Base-by-base conservation (phyloP, 2,797 vertebrate species). In the Petrocephalus sullivani region DNA sequence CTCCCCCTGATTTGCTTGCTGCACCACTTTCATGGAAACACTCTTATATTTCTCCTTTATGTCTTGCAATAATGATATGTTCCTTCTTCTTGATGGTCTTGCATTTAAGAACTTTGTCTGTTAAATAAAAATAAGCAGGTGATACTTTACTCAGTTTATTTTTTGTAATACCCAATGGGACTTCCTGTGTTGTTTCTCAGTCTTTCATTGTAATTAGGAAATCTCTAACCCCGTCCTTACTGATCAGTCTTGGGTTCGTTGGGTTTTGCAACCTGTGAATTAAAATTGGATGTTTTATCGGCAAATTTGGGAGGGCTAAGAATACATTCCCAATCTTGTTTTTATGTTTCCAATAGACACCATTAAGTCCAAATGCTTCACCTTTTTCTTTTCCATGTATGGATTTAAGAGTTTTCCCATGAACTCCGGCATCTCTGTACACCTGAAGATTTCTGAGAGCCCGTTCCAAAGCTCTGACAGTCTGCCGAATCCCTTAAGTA, bases 401-500 rank as follows among this genome's bases (percentile, higher is more conserved):
- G 90, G 92, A 54, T 93, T 96, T 93, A 96, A 96, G 75, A 94
- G 84, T 21, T 89, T 96, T 93, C 87, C 94, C 92, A 54, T 90
- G 94, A 88, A 96, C 93, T 92, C 94, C 96, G 0, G 95, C 90
- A 83, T 96, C 95, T 90, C 90, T 91, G 89, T 93, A 95, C 75
- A 96, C 89, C 16, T 94, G 93, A 0, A 96, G 95, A 89, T 95
- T 95, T 89, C 93, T 96, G 84, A 97, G 95, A 33, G 93, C 91
- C 85, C 93, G 89, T 88, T 95, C 93, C 91, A 97, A 93, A 9
- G 94, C 96, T 90, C 91, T 94, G 10, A 96, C 91, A 0, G 97
- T 96, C 87, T 96, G 95, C 90, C 97, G 97, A 89, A 97, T 97
- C 92, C 97, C 97, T 98, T 92, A 54, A 89, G 85, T 33, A 21